Conservation (phyloP, 2,888 invertebrate genomes). For the Dicyrtoma fusca region DNA sequence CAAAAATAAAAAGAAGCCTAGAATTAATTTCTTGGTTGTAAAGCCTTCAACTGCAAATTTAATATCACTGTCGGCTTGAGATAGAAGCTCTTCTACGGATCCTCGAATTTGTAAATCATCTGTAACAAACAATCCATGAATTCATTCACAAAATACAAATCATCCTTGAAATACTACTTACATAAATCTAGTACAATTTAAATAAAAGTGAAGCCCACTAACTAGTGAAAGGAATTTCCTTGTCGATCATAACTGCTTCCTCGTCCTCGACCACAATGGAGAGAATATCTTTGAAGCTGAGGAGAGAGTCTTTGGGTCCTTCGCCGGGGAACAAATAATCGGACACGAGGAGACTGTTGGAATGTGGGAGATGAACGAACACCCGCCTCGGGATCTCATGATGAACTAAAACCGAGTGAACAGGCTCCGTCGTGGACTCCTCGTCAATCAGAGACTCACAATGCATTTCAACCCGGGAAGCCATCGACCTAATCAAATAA, state of each 20-base stretch:
- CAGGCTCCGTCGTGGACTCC: conserved; percentile 44
- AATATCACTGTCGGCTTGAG: conserved; percentile 23
- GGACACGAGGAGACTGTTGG: conserved; percentile 69
- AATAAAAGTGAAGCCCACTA: conserved; percentile 6
- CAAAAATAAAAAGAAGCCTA: conserved; percentile 30
- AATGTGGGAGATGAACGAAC: conserved; percentile 71
- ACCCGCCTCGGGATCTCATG: conserved; percentile 89
- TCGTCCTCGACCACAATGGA: conserved; percentile 74
- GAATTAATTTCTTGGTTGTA: conserved; percentile 16
- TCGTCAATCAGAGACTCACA: conserved; percentile 90
- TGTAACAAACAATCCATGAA: background rate
- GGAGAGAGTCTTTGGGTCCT: conserved; percentile 77
- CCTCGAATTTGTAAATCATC: conserved; percentile 23
- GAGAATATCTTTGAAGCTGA: conserved; percentile 79
- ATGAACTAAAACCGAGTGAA: conserved; percentile 34
- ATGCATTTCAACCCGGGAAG: conserved; percentile 85
- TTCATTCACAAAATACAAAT: background rate
- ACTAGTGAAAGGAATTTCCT: conserved; percentile 49
- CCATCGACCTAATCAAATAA: conserved; percentile 82
- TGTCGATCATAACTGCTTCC: conserved; percentile 55
- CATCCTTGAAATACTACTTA: too few species aligned
- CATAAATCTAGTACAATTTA: background rate
- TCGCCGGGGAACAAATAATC: conserved; percentile 93
- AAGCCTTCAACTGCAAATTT: conserved; percentile 23
- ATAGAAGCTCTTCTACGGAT: conserved; percentile 33